Conservation (phyloP, 2,888 invertebrate species). For the Odontocolon sp. region DNA sequence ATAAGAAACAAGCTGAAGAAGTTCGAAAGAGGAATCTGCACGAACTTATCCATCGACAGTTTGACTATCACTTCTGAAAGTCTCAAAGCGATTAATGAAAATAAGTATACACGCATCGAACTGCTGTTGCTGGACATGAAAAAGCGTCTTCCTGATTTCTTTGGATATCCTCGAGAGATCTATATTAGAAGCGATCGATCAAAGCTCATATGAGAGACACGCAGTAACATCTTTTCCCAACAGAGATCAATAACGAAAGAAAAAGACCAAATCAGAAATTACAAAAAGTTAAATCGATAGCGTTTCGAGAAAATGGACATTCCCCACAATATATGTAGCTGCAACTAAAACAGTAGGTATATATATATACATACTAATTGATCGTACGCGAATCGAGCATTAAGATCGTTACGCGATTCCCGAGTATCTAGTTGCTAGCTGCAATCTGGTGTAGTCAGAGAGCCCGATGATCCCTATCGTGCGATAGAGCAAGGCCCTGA, state of each 20-base stretch:
- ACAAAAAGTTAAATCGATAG: conserved; percentile 24
- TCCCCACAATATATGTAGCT: conserved; percentile 19
- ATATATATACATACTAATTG: conserved; percentile 51
- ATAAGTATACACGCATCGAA: background rate
- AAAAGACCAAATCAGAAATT: background rate
- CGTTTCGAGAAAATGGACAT: conserved; percentile 29
- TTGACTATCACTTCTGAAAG: background rate
- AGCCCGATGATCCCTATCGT: conserved; percentile 67
- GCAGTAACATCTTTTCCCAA: background rate
- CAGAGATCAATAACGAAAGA: conserved; percentile 4
- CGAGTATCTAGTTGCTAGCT: conserved; percentile 41
- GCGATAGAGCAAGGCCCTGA: conserved; percentile 47
- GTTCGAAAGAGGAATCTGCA: background rate
- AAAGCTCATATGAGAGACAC: background rate
- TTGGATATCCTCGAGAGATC: conserved; percentile 14
- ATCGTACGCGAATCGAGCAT: conserved; percentile 60
- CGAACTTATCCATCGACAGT: conserved; percentile 9
- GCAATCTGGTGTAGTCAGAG: conserved; percentile 61
- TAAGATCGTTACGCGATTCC: conserved; percentile 63
- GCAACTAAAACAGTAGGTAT: background rate
- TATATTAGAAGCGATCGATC: conserved; percentile 17
- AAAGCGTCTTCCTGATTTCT: background rate
- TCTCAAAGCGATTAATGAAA: background rate
- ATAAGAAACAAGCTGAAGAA: conserved; percentile 13
- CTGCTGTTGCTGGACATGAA: background rate